These are phyloP conservation scores for Anthopleura xanthogrammica DNA, from an alignment of 92 coral and sea anemone genomes.

Conservation along the genomic window DNA sequence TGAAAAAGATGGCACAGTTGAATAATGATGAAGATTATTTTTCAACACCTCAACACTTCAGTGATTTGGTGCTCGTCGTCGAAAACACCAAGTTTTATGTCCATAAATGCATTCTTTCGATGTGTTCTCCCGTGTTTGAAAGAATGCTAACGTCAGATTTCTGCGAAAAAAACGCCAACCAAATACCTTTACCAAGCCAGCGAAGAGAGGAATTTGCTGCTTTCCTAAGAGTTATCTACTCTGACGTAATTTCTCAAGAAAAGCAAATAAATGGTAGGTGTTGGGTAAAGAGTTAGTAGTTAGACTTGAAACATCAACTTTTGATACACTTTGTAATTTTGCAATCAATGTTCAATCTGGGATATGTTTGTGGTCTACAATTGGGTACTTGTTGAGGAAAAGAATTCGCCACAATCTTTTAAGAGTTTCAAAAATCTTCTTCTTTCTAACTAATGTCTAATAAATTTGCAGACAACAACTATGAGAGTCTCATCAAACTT, in stretches of 20 bases:
- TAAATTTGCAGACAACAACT: too few species aligned
- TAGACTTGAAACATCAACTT: too few species aligned
- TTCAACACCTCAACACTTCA: conserved; percentile 58
- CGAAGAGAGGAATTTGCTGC: conserved; percentile 37
- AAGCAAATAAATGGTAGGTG: neutral
- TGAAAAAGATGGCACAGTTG: neutral
- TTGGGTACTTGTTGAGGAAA: too few species aligned
- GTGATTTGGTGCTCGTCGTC: conserved; percentile 55
- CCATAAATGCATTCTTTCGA: conserved; percentile 62
- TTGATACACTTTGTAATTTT: too few species aligned
- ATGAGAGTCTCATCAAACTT: too few species aligned
- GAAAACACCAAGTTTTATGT: conserved; percentile 51
- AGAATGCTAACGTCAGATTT: conserved; percentile 63
- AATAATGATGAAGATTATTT: conserved; percentile 13
- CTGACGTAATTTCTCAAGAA: conserved; percentile 23
- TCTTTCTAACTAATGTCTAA: too few species aligned
- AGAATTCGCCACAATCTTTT: too few species aligned
- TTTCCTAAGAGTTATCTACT: conserved; percentile 41
- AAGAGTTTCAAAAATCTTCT: too few species aligned
- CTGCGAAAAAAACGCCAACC: conserved; percentile 51
- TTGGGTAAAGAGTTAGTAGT: too few species aligned
- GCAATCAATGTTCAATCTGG: too few species aligned
- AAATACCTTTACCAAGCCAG: conserved; percentile 50
- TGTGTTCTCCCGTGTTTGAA: conserved; percentile 73
- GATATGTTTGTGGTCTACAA: too few species aligned